These are phyloP conservation scores for Pantala flavescens DNA, from an alignment of 1,140 invertebrate genomes.

Conservation along the genomic window DNA sequence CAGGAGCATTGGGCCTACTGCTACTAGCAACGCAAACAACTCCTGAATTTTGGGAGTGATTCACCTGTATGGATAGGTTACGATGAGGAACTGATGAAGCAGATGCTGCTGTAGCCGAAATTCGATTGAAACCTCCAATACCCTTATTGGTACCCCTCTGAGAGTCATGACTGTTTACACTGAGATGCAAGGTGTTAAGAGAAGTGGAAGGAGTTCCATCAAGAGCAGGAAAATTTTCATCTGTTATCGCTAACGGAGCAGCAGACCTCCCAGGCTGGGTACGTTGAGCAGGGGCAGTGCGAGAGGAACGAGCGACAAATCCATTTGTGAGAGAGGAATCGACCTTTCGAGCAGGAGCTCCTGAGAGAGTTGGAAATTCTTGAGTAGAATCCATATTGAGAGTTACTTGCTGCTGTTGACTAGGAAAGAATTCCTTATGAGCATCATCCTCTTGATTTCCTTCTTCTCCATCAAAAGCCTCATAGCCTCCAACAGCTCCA, in stretches of 20 bases:
- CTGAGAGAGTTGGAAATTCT: not conserved
- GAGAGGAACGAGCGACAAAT: not conserved
- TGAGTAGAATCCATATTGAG: not conserved
- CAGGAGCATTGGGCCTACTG: not conserved
- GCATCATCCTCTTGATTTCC: not conserved
- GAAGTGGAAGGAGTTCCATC: constrained; percentile 17
- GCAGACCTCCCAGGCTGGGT: not conserved
- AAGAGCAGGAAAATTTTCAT: constrained; percentile 23
- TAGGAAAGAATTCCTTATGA: not conserved
- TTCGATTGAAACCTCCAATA: not conserved
- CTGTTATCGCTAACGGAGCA: not conserved
- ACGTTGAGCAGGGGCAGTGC: not conserved
- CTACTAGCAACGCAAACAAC: not conserved
- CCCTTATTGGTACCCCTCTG: not conserved
- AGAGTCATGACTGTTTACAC: constrained; percentile 22
- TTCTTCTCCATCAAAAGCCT: constrained; percentile 11
- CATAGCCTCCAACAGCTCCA: constrained; percentile 23
- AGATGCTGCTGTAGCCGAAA: not conserved
- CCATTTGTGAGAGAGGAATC: not conserved
- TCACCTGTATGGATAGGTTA: not conserved
- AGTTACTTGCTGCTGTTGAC: not conserved
- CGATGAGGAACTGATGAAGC: not conserved
- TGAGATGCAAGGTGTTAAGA: constrained; percentile 21
- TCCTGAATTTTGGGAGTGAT: not conserved
- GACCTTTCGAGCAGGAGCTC: not conserved